Percentiles rank a stretch among this genome's conserved stretches.
Evolutionary conservation across 2,113 vertebrate genomes (phyloP).

Genomic region (Phalacrocorax brasilianus): DNA sequence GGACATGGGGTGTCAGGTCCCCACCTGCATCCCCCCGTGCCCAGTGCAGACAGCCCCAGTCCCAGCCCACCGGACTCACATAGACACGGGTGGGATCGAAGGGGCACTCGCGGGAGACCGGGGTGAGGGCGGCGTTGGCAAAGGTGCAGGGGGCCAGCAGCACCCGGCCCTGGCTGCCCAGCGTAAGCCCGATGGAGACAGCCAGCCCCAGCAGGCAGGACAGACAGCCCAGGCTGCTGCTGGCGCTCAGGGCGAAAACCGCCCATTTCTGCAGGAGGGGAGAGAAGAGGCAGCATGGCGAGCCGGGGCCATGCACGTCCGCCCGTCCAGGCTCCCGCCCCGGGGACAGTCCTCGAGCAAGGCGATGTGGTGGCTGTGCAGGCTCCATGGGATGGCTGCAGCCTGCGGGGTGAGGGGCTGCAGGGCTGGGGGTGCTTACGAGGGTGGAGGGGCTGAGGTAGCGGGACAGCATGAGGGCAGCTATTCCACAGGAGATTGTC

Average conservation of each 20-base stretch:
- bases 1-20: background rate
- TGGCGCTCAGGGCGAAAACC: slow-evolving; percentile 71
- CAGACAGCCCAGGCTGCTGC: slow-evolving; percentile 74
- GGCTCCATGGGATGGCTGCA: accelerated
- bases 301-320: accelerated
- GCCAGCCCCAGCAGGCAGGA: slow-evolving; percentile 78
- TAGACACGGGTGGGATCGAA: slow-evolving; percentile 90
- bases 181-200: slow-evolving; percentile 76
- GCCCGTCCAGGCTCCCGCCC: accelerated
- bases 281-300: accelerated
- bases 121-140: slow-evolving; percentile 54
- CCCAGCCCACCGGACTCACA: slow-evolving; percentile 69
- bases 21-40: accelerated
- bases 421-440: slow-evolving; percentile 48
- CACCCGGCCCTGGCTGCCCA: slow-evolving; percentile 74
- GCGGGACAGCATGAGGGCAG: slow-evolving; percentile 81
- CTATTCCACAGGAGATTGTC: slow-evolving; percentile 75
- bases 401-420: background rate
- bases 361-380: background rate
- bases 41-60: background rate
- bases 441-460: slow-evolving; percentile 71
- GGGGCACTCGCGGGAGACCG: slow-evolving; percentile 79
- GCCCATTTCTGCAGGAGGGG: slow-evolving; percentile 76
- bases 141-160: slow-evolving; percentile 81
- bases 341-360: accelerated